A percentile compares a stretch with the other conserved stretches of the same genome.
These are phyloP conservation scores for Chaetodon trifasciatus DNA, from an alignment of 2,797 vertebrate genomes.

Conservation along the genomic window DNA sequence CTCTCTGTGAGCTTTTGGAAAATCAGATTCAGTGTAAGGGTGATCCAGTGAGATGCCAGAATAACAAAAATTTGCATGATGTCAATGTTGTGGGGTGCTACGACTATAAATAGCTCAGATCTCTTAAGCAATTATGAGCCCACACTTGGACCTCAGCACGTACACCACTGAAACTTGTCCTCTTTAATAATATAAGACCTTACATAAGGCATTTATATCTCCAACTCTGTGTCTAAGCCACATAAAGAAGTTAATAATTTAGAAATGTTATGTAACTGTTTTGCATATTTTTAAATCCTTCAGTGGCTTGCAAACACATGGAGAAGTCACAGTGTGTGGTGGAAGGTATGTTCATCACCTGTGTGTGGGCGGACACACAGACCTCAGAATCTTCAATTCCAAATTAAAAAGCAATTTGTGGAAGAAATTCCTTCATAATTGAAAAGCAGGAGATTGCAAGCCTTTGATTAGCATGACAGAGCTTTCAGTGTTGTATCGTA, in stretches of 20 bases:
- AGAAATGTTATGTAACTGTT: slow-evolving; percentile 85
- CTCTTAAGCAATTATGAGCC: slow-evolving; percentile 86
- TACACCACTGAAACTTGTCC: slow-evolving; percentile 82
- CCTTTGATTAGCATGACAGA: not conserved
- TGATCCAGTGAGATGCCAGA: slow-evolving; percentile 44
- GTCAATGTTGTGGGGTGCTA: slow-evolving; percentile 79
- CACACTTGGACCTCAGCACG: slow-evolving; percentile 80
- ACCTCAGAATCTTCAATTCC: slow-evolving; percentile 24
- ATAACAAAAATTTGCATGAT: slow-evolving; percentile 72
- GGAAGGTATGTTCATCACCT: slow-evolving; percentile 51
- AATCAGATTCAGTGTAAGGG: slow-evolving; percentile 36
- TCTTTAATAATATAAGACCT: slow-evolving; percentile 87
- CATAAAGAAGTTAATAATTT: slow-evolving; percentile 87
- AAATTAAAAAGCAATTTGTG: slow-evolving; percentile 17
- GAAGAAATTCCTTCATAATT: not conserved
- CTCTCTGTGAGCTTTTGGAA: slow-evolving; percentile 25
- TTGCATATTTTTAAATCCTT: slow-evolving; percentile 85
- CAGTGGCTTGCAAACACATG: slow-evolving; percentile 66
- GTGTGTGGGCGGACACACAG: slow-evolving; percentile 15
- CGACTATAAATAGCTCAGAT: slow-evolving; percentile 83
- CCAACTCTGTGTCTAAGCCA: slow-evolving; percentile 82
- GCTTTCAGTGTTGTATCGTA: not conserved
- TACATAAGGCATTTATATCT: slow-evolving; percentile 86
- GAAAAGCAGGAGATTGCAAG: not conserved
- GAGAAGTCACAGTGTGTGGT: slow-evolving; percentile 43